phyloP scores from a whole-genome alignment of 2,888 invertebrate species.

The Poecilobothrus nobilitatus region DNA sequence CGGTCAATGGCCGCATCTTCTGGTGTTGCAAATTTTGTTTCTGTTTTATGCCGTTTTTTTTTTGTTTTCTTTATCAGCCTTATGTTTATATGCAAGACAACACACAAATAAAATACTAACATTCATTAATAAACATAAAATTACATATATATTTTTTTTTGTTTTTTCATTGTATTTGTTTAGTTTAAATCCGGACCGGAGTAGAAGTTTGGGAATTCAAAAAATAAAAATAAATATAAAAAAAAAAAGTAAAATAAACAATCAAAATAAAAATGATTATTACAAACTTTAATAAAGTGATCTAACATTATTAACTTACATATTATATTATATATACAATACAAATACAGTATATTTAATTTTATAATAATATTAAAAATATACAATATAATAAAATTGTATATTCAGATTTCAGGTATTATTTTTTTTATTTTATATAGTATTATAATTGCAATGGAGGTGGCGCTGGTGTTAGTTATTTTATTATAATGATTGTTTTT shows the following conservation, averaged over 20 bases:
- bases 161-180: not conserved
- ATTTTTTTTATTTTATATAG: not conserved
- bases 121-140: too few relatives aligned
- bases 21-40: not conserved
- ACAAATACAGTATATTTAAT: not conserved
- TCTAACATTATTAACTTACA: not conserved
- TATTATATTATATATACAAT: not conserved
- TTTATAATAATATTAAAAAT: not conserved
- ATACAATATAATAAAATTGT: not conserved
- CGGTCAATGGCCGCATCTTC: not conserved
- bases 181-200: not conserved
- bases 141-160: not conserved
- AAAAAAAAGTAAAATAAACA: too few relatives aligned
- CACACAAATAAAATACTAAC: not conserved
- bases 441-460: not conserved
- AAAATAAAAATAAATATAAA: too few relatives aligned
- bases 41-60: not conserved
- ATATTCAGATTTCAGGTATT: too few relatives aligned
- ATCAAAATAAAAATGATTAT: too few relatives aligned
- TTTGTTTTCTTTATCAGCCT: not conserved
- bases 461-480: not conserved
- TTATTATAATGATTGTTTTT: too few relatives aligned
- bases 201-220: conserved; percentile 1
- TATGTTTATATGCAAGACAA: not conserved
- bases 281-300: too few relatives aligned